Evolutionary conservation across 1,140 invertebrate species (phyloP).

Genomic region (Periplaneta americana): DNA sequence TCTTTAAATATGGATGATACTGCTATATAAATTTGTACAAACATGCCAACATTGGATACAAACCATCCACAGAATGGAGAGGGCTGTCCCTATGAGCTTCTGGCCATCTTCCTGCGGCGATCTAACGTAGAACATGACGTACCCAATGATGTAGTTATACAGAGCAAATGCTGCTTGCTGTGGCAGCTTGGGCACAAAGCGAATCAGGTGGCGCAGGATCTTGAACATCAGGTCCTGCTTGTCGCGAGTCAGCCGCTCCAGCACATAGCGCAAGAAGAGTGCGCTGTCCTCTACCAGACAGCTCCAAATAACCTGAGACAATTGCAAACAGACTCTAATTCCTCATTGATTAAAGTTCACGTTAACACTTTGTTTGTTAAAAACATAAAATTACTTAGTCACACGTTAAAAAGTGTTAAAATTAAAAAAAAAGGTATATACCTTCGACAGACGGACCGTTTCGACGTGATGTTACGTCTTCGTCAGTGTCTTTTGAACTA

Average conservation of each 20-base stretch:
- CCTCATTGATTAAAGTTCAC: no score
- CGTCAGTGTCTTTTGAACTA: no score
- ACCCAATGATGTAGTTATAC: constrained; percentile 99
- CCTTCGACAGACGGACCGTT: no score
- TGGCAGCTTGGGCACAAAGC: constrained; percentile 88
- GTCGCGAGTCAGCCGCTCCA: constrained; percentile 93
- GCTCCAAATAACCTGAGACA: constrained; percentile 83
- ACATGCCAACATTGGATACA: no score
- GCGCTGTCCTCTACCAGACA: constrained; percentile 97
- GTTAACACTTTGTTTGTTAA: no score
- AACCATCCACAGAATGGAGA: constrained; percentile 96
- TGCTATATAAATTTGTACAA: no score
- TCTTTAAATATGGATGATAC: no score
- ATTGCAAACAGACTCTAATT: no score
- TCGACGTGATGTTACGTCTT: no score
- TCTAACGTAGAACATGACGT: constrained; percentile 98
- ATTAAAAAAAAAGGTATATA: no score
- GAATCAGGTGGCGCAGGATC: constrained; percentile 83
- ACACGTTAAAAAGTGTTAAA: no score
- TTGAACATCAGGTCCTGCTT: constrained; percentile 96
- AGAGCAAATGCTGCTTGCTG: constrained; percentile 98
- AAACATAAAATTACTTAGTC: no score
- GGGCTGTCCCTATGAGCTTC: constrained; percentile 85
- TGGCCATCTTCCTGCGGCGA: constrained; percentile 91
- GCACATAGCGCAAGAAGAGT: constrained; percentile 89